phyloP scores from a whole-genome alignment of 2,888 invertebrate genomes.

The Galeruca laticollis region DNA sequence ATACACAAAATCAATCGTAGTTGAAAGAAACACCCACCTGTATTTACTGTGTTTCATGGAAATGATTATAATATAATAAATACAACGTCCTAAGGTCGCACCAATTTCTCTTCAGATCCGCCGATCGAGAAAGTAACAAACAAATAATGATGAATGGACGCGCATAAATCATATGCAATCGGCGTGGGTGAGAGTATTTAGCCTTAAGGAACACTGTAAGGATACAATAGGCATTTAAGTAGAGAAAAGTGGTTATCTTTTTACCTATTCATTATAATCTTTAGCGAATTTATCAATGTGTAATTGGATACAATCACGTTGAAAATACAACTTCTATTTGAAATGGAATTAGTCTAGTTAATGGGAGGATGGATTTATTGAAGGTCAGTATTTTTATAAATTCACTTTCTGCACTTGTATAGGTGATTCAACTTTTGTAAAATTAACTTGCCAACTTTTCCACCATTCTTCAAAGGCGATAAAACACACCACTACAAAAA shows the following conservation, averaged over 20 bases:
- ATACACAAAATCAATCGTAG: background rate
- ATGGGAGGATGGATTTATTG: too few relatives aligned
- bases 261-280: conserved; percentile 30
- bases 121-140: conserved; percentile 14
- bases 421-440: too few relatives aligned
- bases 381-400: too few relatives aligned
- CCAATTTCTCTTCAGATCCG: conserved; percentile 11
- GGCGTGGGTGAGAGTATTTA: conserved; percentile 20
- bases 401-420: too few relatives aligned
- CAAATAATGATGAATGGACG: conserved; percentile 16
- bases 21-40: conserved; percentile 5
- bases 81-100: background rate
- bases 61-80: background rate
- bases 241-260: conserved; percentile 26
- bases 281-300: conserved; percentile 17
- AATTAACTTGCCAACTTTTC: too few relatives aligned
- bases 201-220: background rate
- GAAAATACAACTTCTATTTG: background rate
- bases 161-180: background rate
- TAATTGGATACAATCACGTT: conserved; percentile 25
- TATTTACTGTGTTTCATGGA: background rate
- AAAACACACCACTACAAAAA: too few relatives aligned
- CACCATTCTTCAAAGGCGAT: too few relatives aligned
- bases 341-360: background rate
- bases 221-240: conserved; percentile 7